Evolutionary conservation across 2,797 vertebrate genomes (phyloP), one percentile per base, ranked within the genome.

Genomic region (Phoxinus dragarum): DNA sequence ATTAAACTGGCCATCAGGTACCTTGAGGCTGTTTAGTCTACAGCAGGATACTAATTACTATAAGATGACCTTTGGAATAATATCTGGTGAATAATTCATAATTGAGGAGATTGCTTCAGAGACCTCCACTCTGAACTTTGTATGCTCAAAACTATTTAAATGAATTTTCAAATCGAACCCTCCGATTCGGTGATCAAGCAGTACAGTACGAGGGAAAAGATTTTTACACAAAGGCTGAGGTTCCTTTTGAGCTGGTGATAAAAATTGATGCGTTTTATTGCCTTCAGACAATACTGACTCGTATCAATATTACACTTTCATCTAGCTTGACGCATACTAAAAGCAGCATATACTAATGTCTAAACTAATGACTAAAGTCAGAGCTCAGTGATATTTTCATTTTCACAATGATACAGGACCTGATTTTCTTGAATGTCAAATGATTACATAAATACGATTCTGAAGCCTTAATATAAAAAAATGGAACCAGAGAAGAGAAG

Each of bases 21-120:
- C 94, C 95, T 94, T 92, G 94, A 95, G 95, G 95, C 95, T 96
- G 94, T 96, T 96, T 96, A 94, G 95, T 95, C 95, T 96, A 96
- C 95, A 96, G 95, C 95, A 94, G 94, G 95, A 89, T 95, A 95
- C 95, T 96, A 96, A 96, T 96, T 96, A 96, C 94, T 95, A 94
- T 94, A 95, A 96, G 94, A 95, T 96, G 96, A 96, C 96, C 96
- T 96, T 96, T 96, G 92, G 89, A 96, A 95, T 96, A 96, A 96
- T 96, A 95, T 96, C 94, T 93, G 89, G 94, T 96, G 95, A 96
- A 96, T 96, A 94, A 96, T 96, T 96, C 96, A 96, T 96, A 93
- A 92, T 95, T 94, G 90, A 89, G 93, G 90, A 95, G 94, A 94
- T 94, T 93, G 94, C 94, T 94, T 94, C 91, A 66, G 94, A 96